These are phyloP conservation scores for Girardia tigrina DNA, from an alignment of 2,888 invertebrate species.

Conservation along the genomic window DNA sequence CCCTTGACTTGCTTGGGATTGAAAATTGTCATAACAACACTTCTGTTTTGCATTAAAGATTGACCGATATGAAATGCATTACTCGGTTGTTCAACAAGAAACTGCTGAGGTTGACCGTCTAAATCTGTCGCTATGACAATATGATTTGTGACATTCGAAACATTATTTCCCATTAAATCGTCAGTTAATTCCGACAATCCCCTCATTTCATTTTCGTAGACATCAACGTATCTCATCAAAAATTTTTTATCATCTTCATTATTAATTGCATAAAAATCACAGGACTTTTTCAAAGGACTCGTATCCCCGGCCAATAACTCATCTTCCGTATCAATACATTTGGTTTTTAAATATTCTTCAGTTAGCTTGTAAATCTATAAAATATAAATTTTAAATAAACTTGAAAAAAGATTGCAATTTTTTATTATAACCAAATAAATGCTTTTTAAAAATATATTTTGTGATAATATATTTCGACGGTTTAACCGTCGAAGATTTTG, in stretches of 20 bases:
- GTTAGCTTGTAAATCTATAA: slow-evolving; percentile 31
- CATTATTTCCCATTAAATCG: not conserved
- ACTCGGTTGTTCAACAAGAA: not conserved
- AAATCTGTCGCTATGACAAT: not conserved
- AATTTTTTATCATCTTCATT: slow-evolving; percentile 31
- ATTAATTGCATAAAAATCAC: not conserved
- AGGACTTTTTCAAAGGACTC: not conserved
- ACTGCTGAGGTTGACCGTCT: not conserved
- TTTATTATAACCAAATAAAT: too few relatives aligned
- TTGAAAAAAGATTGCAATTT: too few relatives aligned
- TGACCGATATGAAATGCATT: slow-evolving; percentile 14
- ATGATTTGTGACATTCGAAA: not conserved
- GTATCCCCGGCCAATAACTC: slow-evolving; percentile 20
- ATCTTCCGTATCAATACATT: slow-evolving; percentile 31
- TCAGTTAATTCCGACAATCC: not conserved
- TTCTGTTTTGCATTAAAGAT: slow-evolving; percentile 31
- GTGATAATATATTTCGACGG: too few relatives aligned
- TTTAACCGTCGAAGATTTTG: too few relatives aligned
- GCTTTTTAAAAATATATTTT: too few relatives aligned
- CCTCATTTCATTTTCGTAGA: not conserved
- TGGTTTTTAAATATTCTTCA: slow-evolving; percentile 30
- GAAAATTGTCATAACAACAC: slow-evolving; percentile 36
- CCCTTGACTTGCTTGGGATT: slow-evolving; percentile 30
- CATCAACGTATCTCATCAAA: not conserved
- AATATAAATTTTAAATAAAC: too few relatives aligned